Conservation (phyloP, 1,140 invertebrate species). For the Drosophila ogumai region DNA sequence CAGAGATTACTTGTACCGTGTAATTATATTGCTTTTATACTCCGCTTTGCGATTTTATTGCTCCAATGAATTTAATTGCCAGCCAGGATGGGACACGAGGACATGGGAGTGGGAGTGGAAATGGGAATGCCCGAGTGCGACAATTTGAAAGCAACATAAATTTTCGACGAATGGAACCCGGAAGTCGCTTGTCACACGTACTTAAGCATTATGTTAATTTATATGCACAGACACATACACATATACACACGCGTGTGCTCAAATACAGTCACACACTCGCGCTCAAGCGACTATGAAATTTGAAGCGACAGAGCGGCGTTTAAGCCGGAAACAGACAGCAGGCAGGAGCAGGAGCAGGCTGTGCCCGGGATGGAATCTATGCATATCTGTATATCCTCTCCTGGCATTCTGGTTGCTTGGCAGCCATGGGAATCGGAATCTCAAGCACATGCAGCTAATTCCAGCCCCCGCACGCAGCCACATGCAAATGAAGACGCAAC, state of each 20-base stretch:
- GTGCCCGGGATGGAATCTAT: slow-evolving; percentile 39
- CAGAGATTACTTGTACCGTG: slow-evolving; percentile 40
- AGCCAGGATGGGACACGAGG: not conserved
- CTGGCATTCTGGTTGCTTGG: slow-evolving; percentile 51
- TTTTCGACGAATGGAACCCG: slow-evolving; percentile 72
- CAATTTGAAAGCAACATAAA: slow-evolving; percentile 79
- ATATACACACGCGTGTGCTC: slow-evolving; percentile 2
- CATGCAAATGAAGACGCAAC: slow-evolving; percentile 43
- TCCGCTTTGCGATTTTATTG: slow-evolving; percentile 58
- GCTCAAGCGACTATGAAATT: slow-evolving; percentile 70
- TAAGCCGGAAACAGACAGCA: slow-evolving; percentile 73
- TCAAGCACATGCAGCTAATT: slow-evolving; percentile 76
- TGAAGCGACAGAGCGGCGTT: slow-evolving; percentile 79
- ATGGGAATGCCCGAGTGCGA: slow-evolving; percentile 39
- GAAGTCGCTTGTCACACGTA: slow-evolving; percentile 82
- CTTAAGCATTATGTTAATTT: slow-evolving; percentile 83
- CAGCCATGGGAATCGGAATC: slow-evolving; percentile 66
- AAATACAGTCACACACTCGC: slow-evolving; percentile 17
- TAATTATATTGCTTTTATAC: slow-evolving; percentile 54
- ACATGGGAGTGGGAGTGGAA: not conserved
- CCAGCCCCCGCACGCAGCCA: slow-evolving; percentile 32
- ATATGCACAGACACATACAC: slow-evolving; percentile 54
- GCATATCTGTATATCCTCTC: slow-evolving; percentile 47
- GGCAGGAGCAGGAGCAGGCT: slow-evolving; percentile 29
- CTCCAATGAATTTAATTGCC: slow-evolving; percentile 70